These are phyloP conservation scores for Lathamus discolor DNA, from an alignment of 2,113 vertebrate species.

Conservation along the genomic window DNA sequence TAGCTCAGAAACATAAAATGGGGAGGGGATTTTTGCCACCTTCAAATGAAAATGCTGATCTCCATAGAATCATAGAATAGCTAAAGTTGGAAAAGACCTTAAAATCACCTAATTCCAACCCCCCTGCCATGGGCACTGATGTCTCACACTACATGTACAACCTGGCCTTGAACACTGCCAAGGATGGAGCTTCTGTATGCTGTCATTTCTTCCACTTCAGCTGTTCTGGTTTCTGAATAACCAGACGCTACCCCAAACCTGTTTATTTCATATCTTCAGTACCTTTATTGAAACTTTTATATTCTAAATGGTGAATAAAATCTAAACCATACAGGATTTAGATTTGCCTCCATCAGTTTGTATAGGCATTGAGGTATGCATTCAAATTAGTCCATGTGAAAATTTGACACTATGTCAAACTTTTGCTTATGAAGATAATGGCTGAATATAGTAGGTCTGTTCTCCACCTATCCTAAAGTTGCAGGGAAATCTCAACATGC, in stretches of 20 bases:
- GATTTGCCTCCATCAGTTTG: neutral
- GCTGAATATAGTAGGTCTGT: neutral
- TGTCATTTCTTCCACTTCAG: neutral
- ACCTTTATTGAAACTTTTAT: neutral
- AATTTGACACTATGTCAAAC: neutral
- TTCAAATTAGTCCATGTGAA: neutral
- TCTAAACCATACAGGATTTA: neutral
- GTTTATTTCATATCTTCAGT: neutral
- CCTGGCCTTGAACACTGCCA: neutral
- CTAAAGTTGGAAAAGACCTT: neutral
- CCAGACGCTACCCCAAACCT: neutral
- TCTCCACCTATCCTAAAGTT: neutral
- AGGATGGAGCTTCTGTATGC: neutral
- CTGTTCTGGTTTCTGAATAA: neutral
- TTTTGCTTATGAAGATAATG: neutral
- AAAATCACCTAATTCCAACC: neutral
- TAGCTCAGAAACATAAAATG: neutral
- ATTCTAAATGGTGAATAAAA: neutral
- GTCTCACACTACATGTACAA: neutral
- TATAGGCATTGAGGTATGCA: neutral
- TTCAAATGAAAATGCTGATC: neutral
- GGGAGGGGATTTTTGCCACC: neutral
- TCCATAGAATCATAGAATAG: neutral
- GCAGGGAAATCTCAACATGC: neutral
- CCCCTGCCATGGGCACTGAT: neutral